Evolutionary conservation across 2,113 vertebrate genomes (phyloP), one percentile per base, ranked within the genome.

Genomic region (Synchiropus splendidus): DNA sequence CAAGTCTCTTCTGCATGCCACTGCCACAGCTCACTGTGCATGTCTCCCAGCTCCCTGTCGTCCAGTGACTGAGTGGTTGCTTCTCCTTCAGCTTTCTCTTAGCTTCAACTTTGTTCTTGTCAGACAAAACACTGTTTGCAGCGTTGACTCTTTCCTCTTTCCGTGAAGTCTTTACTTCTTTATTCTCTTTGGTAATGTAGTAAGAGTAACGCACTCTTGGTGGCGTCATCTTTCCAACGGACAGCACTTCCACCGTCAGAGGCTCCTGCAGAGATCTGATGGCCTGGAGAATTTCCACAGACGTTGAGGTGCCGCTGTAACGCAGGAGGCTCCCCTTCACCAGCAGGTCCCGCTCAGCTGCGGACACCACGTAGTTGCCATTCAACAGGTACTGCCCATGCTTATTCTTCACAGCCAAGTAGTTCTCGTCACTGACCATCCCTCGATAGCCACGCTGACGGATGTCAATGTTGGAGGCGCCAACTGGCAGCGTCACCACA

Each of bases 181-280:
- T 93, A 63, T 90, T 89, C 16, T 94, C 95, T 47, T 90, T 88
- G 49, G 62, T 86, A 18, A 97, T 82, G 69, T 92, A 98, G 82
- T 92, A 99, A 56, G 94, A 97, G 63, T 99, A 99, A 36, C 95
- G 91, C 0, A 99, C 89, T 1, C 95, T 89, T 1, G 95, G 95
- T 1, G 95, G 95, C 0, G 95, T 99, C 89, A 98, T 91, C 83
- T 96, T 90, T 4, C 95, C 94, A 9, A 95, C 95, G 0, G 92
- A 98, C 31, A 99, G 79, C 33, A 99, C 92, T 74, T 99, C 94
- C 65, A 98, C 85, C 0, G 89, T 92, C 58, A 99, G 62, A 0
- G 88, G 66, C 51, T 99, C 93, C 59, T 87, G 86, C 58, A 98
- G 86, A 18, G 91, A 89, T 31, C 89, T 89, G 18, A 89, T 86